Percentiles rank a stretch among this genome's conserved stretches.
Conservation (phyloP, 2,797 vertebrate genomes). For the Muscicapa striata region DNA sequence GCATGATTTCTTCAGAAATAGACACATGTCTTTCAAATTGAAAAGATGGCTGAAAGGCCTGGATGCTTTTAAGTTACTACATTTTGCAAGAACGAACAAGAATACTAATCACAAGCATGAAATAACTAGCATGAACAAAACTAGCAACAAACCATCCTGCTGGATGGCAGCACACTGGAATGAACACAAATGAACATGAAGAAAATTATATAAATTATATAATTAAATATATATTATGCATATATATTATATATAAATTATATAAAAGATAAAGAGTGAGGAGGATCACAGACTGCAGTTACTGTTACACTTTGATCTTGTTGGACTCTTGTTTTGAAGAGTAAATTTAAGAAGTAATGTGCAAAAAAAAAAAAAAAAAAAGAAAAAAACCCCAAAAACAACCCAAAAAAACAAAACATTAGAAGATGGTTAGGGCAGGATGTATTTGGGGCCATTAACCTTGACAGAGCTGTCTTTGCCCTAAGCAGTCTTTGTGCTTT, state of each 20-base stretch:
- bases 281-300: not conserved
- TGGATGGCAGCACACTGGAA: not conserved
- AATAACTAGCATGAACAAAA: not conserved
- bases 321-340: not conserved
- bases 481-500: not conserved
- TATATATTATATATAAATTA: not conserved
- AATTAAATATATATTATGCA: no score
- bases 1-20: not conserved
- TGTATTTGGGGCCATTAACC: slow-evolving; percentile 17
- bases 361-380: not conserved
- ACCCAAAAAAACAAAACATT: not conserved
- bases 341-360: not conserved
- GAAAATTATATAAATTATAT: not conserved
- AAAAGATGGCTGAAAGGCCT: not conserved
- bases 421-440: not conserved
- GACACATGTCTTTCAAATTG: not conserved
- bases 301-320: not conserved
- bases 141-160: not conserved
- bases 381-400: no score
- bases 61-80: not conserved
- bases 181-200: not conserved
- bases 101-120: not conserved
- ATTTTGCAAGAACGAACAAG: not conserved
- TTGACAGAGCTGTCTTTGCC: not conserved
- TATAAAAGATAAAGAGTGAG: not conserved